Evolutionary conservation across 2,797 vertebrate genomes (phyloP), one percentile per base, ranked within the genome.

Genomic region (Astyanax mexicanus): DNA sequence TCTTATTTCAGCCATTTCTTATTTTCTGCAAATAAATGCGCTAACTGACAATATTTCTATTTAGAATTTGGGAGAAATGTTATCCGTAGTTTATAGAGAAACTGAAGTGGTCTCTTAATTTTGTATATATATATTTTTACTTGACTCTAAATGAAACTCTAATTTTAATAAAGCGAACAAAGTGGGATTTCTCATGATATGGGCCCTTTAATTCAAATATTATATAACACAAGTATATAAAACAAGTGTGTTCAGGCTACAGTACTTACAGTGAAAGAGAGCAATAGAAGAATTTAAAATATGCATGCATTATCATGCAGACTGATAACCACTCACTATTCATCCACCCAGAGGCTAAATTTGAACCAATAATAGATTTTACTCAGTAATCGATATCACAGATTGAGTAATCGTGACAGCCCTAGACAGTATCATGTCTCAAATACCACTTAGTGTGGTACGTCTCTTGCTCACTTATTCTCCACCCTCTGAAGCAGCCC

Each of bases 401-500:
- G n/a, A 45, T 45, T 3, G n/a, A 49, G n/a, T 52, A 52, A 52
- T 52, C 21, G 21, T 52, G 49, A 52, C 49, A 52, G 49, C 49
- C 49, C 49, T 52, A 10, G 17, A 51, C n/a, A 9, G 21, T 19
- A 52, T 11, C 9, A 52, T 19, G 49, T 1, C 57, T 80, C 29
- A 76, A 1, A 52, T 10, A 60, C 2, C 21, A n/a, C 19, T 12
- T 11, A 6, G 58, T 38, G 51, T 17, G 40, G 38, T 66, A 49
- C 37, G 23, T 47, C 54, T 69, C 35, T 55, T 21, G 27, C 42
- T 72, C 4, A 25, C 32, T 58, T 19, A 54, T 67, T 52, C 15
- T 52, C 49, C 65, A 47, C 62, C 51, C 35, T 40, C 15, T 25
- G n/a, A 38, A 52, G 38, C 29, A 12, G 52, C 74, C 38, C 23